These are phyloP conservation scores for Brachypteracias leptosomus DNA, from an alignment of 2,113 vertebrate genomes.

Conservation along the genomic window DNA sequence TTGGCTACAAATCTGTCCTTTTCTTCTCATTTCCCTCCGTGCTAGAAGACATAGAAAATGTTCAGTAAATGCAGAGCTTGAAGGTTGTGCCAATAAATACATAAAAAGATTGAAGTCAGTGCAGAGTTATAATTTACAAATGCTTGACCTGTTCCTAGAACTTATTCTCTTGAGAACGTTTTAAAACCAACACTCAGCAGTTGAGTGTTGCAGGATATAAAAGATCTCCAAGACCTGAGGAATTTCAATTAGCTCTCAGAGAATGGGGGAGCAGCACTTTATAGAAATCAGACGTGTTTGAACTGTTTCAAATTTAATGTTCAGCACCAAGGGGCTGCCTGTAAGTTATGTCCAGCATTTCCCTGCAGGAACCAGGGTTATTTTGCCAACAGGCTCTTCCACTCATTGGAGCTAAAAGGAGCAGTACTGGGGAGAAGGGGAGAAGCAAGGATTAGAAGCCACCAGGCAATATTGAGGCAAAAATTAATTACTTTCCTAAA, in stretches of 20 bases:
- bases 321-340: neutral
- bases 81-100: neutral
- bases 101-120: neutral
- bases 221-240: neutral
- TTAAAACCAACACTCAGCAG: neutral
- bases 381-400: neutral
- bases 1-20: neutral
- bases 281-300: neutral
- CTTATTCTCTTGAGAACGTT: neutral
- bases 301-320: neutral
- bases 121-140: neutral
- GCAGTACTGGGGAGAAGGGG: neutral
- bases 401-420: neutral
- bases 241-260: neutral
- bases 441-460: neutral
- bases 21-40: neutral
- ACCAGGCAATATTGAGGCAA: neutral
- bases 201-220: neutral
- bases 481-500: neutral
- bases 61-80: neutral
- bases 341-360: neutral
- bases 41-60: neutral
- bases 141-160: neutral
- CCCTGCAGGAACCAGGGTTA: neutral
- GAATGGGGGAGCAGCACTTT: neutral